Percentiles rank a stretch among this genome's conserved stretches.
Conservation (phyloP, 1,140 invertebrate genomes). For the Trichonephila clavipes region DNA sequence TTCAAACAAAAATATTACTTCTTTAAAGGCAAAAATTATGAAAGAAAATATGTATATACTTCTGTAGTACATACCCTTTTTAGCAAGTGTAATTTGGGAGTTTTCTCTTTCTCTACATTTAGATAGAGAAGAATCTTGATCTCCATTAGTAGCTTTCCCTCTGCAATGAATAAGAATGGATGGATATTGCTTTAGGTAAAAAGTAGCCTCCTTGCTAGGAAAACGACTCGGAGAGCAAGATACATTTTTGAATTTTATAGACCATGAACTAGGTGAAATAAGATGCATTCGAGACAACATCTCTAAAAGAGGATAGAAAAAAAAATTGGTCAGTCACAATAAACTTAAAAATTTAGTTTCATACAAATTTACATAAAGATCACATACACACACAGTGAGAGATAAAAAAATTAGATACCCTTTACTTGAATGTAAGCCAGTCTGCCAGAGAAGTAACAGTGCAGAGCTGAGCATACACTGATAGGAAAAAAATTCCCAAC, state of each 20-base stretch:
- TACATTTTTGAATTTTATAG: constrained; percentile 15
- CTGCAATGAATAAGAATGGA: constrained; percentile 44
- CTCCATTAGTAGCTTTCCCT: constrained; percentile 39
- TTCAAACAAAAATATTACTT: too few species aligned
- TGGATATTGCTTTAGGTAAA: constrained; percentile 20
- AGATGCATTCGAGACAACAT: constrained; percentile 33
- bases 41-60: too few species aligned
- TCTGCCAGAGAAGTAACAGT: too few species aligned
- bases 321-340: neutral
- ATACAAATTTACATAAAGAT: neutral
- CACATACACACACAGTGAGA: neutral
- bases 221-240: neutral
- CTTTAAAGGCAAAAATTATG: neutral
- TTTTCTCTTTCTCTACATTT: constrained; percentile 42
- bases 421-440: too few species aligned
- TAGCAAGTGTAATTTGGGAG: constrained; percentile 50
- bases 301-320: neutral
- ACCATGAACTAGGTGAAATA: neutral
- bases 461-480: too few species aligned
- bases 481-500: too few species aligned
- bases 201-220: neutral
- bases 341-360: too few species aligned
- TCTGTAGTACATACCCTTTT: constrained; percentile 53
- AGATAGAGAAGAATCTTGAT: constrained; percentile 50
- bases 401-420: too few species aligned